Evolutionary conservation across 2,113 vertebrate genomes (phyloP), one percentile per base, ranked within the genome.

Genomic region (Sander vitreus): DNA sequence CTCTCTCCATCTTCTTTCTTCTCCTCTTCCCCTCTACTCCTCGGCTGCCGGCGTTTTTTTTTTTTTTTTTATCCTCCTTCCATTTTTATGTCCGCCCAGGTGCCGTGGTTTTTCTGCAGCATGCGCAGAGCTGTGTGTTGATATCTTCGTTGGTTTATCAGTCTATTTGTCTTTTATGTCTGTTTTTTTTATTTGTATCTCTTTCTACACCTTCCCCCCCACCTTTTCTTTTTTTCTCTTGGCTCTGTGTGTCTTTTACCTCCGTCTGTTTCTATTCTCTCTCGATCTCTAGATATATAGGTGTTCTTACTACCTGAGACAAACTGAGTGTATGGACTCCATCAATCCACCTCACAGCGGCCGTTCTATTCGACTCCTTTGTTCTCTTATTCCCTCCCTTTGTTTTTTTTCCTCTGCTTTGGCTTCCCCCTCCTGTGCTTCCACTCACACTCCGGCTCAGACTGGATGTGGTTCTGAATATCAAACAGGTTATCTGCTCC

Each of bases 1-100:
- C 76, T 89, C 55, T 74, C 91, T 89, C 83, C 70, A 90, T 93
- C 92, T 93, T 88, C 84, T 86, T 73, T 76, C 30, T 63, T 71
- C 36, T 67, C 23, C 21, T 71, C 48, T 72, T 54, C 45, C 5
- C 47, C 58, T 67, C 50, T 63, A 21, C 3, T 54, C 18, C 23
- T n/a, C 2, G 0, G 53, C 74, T 51, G 64, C 36, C 1, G 6
- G 59, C 14, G 23, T 0, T 43, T 43, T 43, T 2, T 39, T 33
- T 33, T 33, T 6, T 18, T 57, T 78, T 69, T 63, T 74, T n/a
- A 69, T 67, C 43, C 68, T 53, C 57, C 14, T 39, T 75, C 25
- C 18, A 33, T 85, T 85, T 87, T 73, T 81, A 82, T 18, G n/a
- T 64, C 21, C 5, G 23, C 21, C 11, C 27, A 65, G 72, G 27